Conservation (phyloP, 2,113 vertebrate genomes). For the Salvelinus alpinus region DNA sequence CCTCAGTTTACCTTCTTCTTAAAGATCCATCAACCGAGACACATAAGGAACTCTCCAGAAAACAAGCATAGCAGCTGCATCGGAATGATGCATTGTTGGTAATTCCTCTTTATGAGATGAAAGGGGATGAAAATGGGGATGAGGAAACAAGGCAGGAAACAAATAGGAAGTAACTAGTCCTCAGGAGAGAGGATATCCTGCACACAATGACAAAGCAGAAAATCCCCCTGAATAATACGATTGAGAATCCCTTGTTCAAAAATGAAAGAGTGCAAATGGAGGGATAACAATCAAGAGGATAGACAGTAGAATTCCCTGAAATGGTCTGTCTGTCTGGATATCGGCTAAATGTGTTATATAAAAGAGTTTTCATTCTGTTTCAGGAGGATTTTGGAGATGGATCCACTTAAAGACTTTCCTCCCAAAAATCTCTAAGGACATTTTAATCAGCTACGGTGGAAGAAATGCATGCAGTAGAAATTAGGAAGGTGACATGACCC, state of each 20-base stretch:
- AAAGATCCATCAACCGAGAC: background rate
- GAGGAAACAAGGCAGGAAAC: constrained; percentile 50
- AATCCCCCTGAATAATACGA: constrained; percentile 47
- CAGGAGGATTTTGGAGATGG: constrained; percentile 25
- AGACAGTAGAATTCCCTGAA: constrained; percentile 31
- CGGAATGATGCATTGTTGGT: background rate
- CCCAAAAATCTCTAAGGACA: background rate
- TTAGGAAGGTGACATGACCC: background rate
- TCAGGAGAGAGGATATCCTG: constrained; percentile 66
- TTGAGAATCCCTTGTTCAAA: constrained; percentile 37
- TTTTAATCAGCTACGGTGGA: background rate
- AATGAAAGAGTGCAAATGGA: constrained; percentile 24
- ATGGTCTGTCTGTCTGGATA: constrained; percentile 12
- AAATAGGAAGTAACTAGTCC: constrained; percentile 45
- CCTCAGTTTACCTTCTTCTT: background rate
- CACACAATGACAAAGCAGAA: constrained; percentile 60
- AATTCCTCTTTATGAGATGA: background rate
- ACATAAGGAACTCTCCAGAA: background rate
- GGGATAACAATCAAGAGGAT: constrained; percentile 39
- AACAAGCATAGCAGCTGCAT: background rate
- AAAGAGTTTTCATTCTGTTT: constrained; percentile 1
- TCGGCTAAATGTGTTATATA: constrained; percentile 13
- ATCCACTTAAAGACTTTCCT: background rate
- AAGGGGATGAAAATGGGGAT: background rate
- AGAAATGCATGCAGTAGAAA: background rate